phyloP scores from a whole-genome alignment of 2,888 invertebrate genomes.

The Erpobdella octoculata region DNA sequence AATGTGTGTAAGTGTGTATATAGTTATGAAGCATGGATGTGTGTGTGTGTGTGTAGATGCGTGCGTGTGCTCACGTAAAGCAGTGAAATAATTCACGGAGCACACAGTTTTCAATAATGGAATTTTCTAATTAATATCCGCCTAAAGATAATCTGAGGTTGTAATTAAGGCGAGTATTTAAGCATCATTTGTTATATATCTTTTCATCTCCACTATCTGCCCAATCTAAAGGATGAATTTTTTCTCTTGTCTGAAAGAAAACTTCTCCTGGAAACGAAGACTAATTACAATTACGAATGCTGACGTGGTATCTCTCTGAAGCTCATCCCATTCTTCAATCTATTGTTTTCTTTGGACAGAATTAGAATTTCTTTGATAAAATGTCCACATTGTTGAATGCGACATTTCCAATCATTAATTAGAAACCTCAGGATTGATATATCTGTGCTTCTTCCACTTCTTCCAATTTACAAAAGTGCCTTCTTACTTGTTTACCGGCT shows the following conservation, averaged over 20 bases:
- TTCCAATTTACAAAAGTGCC: too few relatives aligned
- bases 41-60: too few relatives aligned
- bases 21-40: not conserved
- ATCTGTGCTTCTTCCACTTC: too few relatives aligned
- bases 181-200: not conserved
- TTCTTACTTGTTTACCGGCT: too few relatives aligned
- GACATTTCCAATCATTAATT: too few relatives aligned
- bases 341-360: not conserved
- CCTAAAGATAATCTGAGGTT: conserved; percentile 1
- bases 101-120: conserved; percentile 1
- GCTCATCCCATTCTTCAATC: not conserved
- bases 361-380: not conserved
- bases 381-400: conserved; percentile 2
- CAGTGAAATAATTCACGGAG: too few relatives aligned
- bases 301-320: not conserved
- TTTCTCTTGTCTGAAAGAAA: too few relatives aligned
- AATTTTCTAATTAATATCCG: conserved; percentile 9
- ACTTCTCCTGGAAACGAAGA: not conserved
- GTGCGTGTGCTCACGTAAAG: too few relatives aligned
- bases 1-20: not conserved
- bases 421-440: too few relatives aligned
- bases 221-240: too few relatives aligned
- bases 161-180: conserved; percentile 8
- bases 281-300: conserved; percentile 11
- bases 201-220: too few relatives aligned